These are phyloP conservation scores for Poecile atricapillus DNA, from an alignment of 2,113 vertebrate species.

Conservation along the genomic window DNA sequence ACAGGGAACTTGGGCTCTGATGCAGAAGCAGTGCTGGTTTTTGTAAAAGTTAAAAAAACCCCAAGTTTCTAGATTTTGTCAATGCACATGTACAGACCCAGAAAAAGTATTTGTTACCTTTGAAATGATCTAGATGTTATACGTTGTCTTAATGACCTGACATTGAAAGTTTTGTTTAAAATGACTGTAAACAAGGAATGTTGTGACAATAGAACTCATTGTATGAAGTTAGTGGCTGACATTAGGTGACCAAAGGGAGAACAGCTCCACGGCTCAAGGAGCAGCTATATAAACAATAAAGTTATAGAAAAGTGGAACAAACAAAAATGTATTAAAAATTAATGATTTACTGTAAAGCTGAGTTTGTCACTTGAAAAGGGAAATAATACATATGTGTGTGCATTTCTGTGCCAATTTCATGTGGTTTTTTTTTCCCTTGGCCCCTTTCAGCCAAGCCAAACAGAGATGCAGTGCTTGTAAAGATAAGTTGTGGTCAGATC, in stretches of 20 bases:
- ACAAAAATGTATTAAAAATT: background rate
- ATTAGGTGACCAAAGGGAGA: background rate
- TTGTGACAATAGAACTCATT: background rate
- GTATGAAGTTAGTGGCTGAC: background rate
- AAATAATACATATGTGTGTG: too few relatives aligned
- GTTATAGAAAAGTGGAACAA: background rate
- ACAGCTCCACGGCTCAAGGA: background rate
- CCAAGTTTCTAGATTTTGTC: background rate
- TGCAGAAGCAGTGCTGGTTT: background rate
- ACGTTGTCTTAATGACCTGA: background rate
- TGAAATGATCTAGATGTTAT: background rate
- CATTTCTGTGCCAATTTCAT: background rate
- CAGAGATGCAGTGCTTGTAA: background rate
- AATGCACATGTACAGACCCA: background rate
- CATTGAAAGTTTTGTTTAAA: background rate
- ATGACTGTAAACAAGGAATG: background rate
- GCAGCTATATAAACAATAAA: background rate
- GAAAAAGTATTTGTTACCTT: background rate
- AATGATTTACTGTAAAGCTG: background rate
- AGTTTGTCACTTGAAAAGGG: background rate
- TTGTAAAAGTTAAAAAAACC: background rate
- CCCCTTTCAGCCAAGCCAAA: background rate
- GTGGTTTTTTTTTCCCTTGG: background rate
- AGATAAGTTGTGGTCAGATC: background rate
- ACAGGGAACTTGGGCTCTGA: background rate